Conservation (phyloP, 1,140 invertebrate species). For the Doryteuthis pealeii region DNA sequence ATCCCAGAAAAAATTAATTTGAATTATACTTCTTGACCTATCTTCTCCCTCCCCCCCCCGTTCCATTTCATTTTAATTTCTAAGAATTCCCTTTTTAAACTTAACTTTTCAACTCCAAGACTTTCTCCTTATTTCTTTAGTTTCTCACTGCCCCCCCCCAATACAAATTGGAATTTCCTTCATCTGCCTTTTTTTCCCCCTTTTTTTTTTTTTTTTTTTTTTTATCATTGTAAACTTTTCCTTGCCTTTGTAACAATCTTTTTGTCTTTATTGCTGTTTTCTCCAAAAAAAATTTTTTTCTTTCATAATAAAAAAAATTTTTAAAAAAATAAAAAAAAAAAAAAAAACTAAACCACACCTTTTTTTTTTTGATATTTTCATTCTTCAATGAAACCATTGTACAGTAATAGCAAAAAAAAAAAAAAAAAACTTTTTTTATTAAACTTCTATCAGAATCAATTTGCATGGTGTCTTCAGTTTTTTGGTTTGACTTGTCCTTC, state of each 20-base stretch:
- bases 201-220: too few species aligned
- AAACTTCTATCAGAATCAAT: not conserved
- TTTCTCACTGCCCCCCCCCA: too few species aligned
- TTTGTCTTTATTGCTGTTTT: not conserved
- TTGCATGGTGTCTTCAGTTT: conserved; percentile 3
- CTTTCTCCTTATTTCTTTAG: too few species aligned
- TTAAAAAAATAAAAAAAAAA: not conserved
- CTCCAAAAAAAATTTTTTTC: too few species aligned
- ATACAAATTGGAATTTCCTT: too few species aligned
- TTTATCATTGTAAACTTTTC: not conserved
- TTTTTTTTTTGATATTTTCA: not conserved
- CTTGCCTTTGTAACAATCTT: not conserved
- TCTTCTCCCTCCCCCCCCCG: too few species aligned
- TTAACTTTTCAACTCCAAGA: too few species aligned
- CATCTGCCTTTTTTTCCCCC: too few species aligned
- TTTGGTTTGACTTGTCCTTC: not conserved
- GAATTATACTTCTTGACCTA: too few species aligned
- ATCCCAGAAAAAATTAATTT: too few species aligned
- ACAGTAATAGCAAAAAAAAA: not conserved
- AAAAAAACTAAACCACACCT: not conserved
- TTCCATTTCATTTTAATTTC: too few species aligned
- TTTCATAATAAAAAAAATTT: not conserved
- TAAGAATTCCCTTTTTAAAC: too few species aligned
- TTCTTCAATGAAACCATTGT: not conserved
- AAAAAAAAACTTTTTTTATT: conserved; percentile 4